Conservation (phyloP, 2,113 vertebrate genomes). For the Alces alces region DNA sequence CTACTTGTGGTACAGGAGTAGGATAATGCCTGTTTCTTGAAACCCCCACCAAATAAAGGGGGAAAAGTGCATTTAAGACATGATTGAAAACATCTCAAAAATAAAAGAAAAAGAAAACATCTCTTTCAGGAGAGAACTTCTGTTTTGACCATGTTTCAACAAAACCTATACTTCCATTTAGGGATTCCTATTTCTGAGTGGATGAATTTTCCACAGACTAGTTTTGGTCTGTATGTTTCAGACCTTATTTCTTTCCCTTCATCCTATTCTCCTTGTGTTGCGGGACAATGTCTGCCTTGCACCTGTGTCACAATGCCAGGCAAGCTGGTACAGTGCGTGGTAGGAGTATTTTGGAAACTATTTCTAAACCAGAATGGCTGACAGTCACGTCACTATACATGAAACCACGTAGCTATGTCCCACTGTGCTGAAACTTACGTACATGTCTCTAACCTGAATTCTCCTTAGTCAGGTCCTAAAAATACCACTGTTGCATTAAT, state of each 20-base stretch:
- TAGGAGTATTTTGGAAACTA: background rate
- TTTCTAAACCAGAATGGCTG: background rate
- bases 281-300: background rate
- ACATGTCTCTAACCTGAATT: background rate
- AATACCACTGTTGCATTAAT: background rate
- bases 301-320: background rate
- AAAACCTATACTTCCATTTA: background rate
- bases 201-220: background rate
- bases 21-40: background rate
- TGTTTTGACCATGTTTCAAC: background rate
- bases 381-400: background rate
- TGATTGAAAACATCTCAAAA: background rate
- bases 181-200: background rate
- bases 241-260: background rate
- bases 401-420: background rate
- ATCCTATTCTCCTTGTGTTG: background rate
- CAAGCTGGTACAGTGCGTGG: background rate
- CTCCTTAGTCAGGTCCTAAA: background rate
- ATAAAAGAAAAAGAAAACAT: slow-evolving; percentile 7
- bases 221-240: background rate
- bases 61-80: background rate
- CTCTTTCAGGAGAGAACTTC: background rate
- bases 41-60: background rate
- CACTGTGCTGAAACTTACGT: background rate
- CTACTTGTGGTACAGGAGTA: background rate